These are phyloP conservation scores for Pyrgilauda ruficollis DNA, from an alignment of 2,113 vertebrate genomes.

Conservation along the genomic window DNA sequence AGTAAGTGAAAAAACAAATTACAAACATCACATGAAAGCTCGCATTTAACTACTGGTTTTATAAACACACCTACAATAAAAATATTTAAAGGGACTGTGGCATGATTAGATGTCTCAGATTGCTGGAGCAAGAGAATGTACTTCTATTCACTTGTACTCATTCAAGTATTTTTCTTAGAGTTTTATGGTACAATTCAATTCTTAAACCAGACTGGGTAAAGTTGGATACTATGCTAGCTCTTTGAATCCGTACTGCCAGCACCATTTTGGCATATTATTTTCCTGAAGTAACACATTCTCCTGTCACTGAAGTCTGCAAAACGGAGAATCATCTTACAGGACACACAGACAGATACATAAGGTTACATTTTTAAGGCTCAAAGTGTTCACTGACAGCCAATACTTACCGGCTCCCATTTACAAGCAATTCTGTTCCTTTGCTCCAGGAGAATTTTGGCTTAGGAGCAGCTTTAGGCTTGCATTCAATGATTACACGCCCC, in stretches of 20 bases:
- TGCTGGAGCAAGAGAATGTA: neutral
- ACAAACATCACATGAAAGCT: neutral
- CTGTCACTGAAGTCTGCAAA: neutral
- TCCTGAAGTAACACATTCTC: neutral
- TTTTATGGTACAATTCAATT: neutral
- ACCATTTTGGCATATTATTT: neutral
- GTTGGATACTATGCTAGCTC: neutral
- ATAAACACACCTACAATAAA: neutral
- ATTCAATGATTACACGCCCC: slow-evolving; percentile 88
- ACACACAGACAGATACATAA: neutral
- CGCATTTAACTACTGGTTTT: neutral
- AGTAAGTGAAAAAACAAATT: neutral
- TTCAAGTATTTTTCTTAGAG: neutral
- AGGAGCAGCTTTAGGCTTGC: slow-evolving; percentile 91
- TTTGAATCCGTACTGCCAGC: neutral
- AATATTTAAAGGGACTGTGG: neutral
- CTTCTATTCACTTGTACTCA: neutral
- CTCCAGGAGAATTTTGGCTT: slow-evolving; percentile 90
- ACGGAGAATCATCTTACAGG: neutral
- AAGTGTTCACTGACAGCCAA: neutral
- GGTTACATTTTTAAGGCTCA: neutral
- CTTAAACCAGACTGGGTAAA: neutral
- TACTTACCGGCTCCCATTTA: slow-evolving; percentile 88
- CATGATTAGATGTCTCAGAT: neutral
- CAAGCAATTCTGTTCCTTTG: slow-evolving; percentile 92